These are phyloP conservation scores for Scomber colias DNA, from an alignment of 2,113 vertebrate species.

Conservation along the genomic window DNA sequence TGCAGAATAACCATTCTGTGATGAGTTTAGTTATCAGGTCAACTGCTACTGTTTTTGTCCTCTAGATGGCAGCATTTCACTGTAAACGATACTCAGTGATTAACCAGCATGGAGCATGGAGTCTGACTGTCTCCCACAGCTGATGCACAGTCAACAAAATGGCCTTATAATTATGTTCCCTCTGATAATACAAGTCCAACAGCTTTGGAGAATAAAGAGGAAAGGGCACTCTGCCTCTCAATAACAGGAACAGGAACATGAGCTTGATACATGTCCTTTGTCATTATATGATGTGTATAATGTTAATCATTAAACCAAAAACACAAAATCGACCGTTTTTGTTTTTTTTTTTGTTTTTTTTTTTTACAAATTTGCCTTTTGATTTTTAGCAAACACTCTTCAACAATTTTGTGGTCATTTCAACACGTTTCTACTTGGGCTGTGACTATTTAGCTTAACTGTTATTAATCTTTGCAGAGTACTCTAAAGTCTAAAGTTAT, in stretches of 20 bases:
- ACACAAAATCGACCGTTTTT: too few species aligned
- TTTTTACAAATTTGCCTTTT: neutral
- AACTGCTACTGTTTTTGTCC: slow-evolving; percentile 15
- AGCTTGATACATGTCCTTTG: neutral
- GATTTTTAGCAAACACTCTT: neutral
- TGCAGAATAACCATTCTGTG: too few species aligned
- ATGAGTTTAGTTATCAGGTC: too few species aligned
- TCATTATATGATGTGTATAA: neutral
- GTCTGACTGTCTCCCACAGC: neutral
- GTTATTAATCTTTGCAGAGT: neutral
- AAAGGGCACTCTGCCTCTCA: neutral
- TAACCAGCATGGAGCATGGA: neutral
- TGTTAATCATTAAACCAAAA: neutral
- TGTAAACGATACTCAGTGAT: neutral
- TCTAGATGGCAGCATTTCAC: slow-evolving; percentile 53
- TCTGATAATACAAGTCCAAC: neutral
- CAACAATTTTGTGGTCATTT: neutral
- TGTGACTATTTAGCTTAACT: neutral
- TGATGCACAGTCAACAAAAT: slow-evolving; percentile 16
- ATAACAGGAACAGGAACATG: neutral
- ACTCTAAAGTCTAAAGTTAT: slow-evolving; percentile 25
- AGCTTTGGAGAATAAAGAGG: neutral
- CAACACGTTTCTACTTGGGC: neutral
- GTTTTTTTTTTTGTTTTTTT: too few species aligned
- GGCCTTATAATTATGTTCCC: neutral